phyloP scores from a whole-genome alignment of 2,888 invertebrate species.

The Tuta absoluta region DNA sequence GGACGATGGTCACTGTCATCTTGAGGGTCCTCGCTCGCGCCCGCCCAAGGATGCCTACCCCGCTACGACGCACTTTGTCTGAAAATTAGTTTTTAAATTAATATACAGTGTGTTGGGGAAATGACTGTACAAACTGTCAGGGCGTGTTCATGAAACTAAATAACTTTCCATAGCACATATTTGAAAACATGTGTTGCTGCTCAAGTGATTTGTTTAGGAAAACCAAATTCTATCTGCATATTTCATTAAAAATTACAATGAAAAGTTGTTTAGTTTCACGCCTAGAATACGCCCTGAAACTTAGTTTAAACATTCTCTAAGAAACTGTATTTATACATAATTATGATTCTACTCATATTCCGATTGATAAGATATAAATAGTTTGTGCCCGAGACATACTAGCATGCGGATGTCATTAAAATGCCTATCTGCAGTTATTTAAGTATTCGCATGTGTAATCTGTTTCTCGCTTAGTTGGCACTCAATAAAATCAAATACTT shows the following conservation, averaged over 20 bases:
- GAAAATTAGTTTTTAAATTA: neutral
- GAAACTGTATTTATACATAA: no score
- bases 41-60: slow-evolving; percentile 89
- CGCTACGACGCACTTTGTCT: slow-evolving; percentile 89
- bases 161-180: no score
- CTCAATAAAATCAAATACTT: neutral
- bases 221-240: no score
- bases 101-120: no score
- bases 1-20: slow-evolving; percentile 97
- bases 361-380: slow-evolving; percentile 3
- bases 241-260: no score
- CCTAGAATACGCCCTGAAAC: no score
- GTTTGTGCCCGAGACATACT: neutral
- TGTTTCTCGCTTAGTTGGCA: neutral
- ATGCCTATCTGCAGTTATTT: neutral
- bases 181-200: no score
- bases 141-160: no score
- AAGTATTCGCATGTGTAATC: neutral
- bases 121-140: no score
- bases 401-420: neutral
- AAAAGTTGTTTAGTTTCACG: no score
- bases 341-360: neutral
- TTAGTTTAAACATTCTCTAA: no score
- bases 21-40: slow-evolving; percentile 93
- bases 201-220: no score